These are phyloP conservation scores for Callyntrura guangdongensis DNA, from an alignment of 2,888 invertebrate genomes.

Conservation along the genomic window DNA sequence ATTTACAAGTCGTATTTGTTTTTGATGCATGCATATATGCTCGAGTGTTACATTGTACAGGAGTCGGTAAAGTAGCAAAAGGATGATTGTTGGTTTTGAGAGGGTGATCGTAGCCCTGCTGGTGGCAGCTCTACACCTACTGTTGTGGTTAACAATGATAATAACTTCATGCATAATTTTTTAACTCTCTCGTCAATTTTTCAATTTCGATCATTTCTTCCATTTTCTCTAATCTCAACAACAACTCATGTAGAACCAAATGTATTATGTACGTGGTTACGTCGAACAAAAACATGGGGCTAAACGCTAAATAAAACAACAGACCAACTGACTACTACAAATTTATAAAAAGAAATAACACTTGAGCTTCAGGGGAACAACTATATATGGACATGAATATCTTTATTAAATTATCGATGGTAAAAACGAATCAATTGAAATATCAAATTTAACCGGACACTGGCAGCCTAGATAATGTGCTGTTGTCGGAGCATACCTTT, in stretches of 20 bases:
- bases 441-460: conserved; percentile 15
- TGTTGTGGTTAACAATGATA: conserved; percentile 4
- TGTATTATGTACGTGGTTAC: conserved; percentile 5
- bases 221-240: not conserved
- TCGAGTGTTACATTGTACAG: not conserved
- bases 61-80: not conserved
- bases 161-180: conserved; percentile 69
- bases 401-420: not conserved
- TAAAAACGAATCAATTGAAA: not conserved
- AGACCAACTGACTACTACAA: not conserved
- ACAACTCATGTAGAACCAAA: not conserved
- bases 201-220: conserved; percentile 52
- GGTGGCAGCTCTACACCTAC: not conserved
- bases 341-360: not conserved
- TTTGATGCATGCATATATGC: not conserved
- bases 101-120: not conserved
- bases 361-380: too few relatives aligned
- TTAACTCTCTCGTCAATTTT: conserved; percentile 74
- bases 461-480: not conserved
- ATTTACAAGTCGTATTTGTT: conserved; percentile 28
- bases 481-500: not conserved
- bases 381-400: not conserved
- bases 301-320: too few relatives aligned
- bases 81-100: not conserved
- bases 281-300: not conserved